phyloP scores from a whole-genome alignment of 2,888 invertebrate genomes.

The Cabera pusaria region DNA sequence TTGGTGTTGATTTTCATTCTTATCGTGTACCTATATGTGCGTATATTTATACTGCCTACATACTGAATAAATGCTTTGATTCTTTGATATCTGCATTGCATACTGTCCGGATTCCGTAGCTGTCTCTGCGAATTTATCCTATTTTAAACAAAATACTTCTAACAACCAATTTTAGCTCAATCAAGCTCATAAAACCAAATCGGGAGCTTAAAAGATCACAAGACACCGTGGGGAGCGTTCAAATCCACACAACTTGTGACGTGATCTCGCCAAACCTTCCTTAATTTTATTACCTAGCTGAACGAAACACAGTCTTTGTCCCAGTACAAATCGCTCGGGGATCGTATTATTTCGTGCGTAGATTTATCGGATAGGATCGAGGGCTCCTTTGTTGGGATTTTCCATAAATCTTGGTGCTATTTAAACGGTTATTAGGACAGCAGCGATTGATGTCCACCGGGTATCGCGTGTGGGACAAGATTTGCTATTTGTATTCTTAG shows the following conservation, averaged over 20 bases:
- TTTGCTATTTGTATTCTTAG: too few relatives aligned
- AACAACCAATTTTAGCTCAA: conserved; percentile 8
- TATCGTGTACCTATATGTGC: too few relatives aligned
- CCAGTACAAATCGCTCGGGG: conserved; percentile 70
- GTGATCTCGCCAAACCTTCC: conserved; percentile 29
- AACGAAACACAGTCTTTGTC: conserved; percentile 72
- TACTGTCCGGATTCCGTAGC: too few relatives aligned
- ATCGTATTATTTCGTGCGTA: conserved; percentile 78
- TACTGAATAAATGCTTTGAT: too few relatives aligned
- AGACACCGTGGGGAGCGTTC: conserved; percentile 20
- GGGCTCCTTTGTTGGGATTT: conserved; percentile 75
- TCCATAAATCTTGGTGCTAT: conserved; percentile 77
- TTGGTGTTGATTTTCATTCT: too few relatives aligned
- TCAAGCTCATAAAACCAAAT: conserved; percentile 19
- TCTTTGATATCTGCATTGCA: too few relatives aligned
- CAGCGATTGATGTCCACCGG: conserved; percentile 68
- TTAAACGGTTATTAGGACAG: conserved; percentile 79
- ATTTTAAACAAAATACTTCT: background rate
- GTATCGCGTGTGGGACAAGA: conserved; percentile 44
- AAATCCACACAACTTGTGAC: conserved; percentile 22
- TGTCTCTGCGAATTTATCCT: too few relatives aligned
- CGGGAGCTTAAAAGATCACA: conserved; percentile 15
- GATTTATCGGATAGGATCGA: conserved; percentile 75
- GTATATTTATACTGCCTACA: too few relatives aligned
- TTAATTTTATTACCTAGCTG: conserved; percentile 63